These are phyloP conservation scores for Steinernema scapterisci DNA, from an alignment of 2,888 invertebrate species.

Conservation along the genomic window DNA sequence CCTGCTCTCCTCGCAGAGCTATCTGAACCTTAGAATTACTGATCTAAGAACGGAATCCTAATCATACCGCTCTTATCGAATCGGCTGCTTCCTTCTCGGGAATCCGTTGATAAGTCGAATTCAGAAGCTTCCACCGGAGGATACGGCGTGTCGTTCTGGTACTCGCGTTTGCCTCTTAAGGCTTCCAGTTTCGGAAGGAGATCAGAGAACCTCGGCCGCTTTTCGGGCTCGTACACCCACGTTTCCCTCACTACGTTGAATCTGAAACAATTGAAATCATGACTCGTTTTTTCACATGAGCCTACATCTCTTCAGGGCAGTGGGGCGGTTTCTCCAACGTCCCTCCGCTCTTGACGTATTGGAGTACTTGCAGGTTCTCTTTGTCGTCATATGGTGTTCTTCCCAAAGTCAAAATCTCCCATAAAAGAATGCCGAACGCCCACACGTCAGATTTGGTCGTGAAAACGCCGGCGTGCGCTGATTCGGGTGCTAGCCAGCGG, in stretches of 20 bases:
- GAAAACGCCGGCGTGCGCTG: constrained; percentile 90
- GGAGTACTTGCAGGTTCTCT: constrained; percentile 87
- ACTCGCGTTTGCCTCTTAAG: constrained; percentile 52
- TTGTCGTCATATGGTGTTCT: constrained; percentile 94
- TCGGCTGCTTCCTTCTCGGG: constrained; percentile 2
- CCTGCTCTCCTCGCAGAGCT: background rate
- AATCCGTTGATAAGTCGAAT: constrained; percentile 7
- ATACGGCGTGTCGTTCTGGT: constrained; percentile 40
- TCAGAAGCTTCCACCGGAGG: background rate
- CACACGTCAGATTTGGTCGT: constrained; percentile 80
- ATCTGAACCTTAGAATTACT: background rate
- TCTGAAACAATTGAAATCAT: constrained; percentile 41
- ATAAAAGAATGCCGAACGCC: constrained; percentile 78
- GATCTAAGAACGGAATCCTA: too few species aligned
- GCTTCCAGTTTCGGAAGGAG: constrained; percentile 54
- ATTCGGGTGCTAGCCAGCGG: constrained; percentile 98
- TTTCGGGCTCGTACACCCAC: constrained; percentile 47
- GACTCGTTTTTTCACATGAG: constrained; percentile 33
- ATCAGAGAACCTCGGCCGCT: constrained; percentile 53
- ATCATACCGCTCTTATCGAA: constrained; percentile 9
- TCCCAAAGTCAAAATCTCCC: constrained; percentile 95
- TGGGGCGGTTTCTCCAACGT: constrained; percentile 73
- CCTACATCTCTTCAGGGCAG: constrained; percentile 78
- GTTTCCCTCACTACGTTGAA: constrained; percentile 50
- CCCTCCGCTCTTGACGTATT: constrained; percentile 86